Percentiles rank a stretch among this genome's conserved stretches.
phyloP scores from a whole-genome alignment of 1,140 invertebrate species.

The Calephelis nemesis region DNA sequence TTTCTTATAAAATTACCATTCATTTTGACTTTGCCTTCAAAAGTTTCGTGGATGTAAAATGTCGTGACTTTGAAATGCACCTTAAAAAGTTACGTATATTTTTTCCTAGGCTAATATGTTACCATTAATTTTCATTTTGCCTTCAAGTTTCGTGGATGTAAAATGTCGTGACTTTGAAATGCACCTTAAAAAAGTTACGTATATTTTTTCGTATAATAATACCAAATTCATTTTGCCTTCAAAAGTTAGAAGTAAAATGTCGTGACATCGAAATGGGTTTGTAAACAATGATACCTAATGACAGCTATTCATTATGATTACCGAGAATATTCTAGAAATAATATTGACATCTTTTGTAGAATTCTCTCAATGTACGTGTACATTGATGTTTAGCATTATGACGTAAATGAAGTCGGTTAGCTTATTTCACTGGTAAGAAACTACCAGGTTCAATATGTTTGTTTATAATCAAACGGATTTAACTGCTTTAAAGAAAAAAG shows the following conservation, averaged over 20 bases:
- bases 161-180: conserved; percentile 26
- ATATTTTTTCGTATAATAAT: too few relatives aligned
- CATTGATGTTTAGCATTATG: neutral
- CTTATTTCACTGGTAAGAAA: too few relatives aligned
- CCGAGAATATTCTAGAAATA: neutral
- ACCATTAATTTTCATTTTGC: neutral
- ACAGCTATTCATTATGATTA: neutral
- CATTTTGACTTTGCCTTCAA: neutral
- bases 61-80: conserved; percentile 26
- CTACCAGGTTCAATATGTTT: too few relatives aligned
- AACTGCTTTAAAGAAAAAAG: too few relatives aligned
- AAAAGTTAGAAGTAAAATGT: conserved; percentile 4
- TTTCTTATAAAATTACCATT: neutral
- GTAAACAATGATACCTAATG: conserved; percentile 1
- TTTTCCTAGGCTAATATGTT: neutral
- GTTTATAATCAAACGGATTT: too few relatives aligned
- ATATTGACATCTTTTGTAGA: conserved; percentile 13
- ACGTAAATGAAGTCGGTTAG: too few relatives aligned
- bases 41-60: neutral
- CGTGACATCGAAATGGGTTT: conserved; percentile 27
- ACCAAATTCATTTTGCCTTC: neutral
- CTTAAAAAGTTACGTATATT: too few relatives aligned
- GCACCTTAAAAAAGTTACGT: too few relatives aligned
- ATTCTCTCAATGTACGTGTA: neutral
- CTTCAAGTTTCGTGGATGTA: neutral